Evolutionary conservation across 2,888 invertebrate genomes (phyloP), one percentile per base, ranked within the genome.

Genomic region (Podabrus alpinus): DNA sequence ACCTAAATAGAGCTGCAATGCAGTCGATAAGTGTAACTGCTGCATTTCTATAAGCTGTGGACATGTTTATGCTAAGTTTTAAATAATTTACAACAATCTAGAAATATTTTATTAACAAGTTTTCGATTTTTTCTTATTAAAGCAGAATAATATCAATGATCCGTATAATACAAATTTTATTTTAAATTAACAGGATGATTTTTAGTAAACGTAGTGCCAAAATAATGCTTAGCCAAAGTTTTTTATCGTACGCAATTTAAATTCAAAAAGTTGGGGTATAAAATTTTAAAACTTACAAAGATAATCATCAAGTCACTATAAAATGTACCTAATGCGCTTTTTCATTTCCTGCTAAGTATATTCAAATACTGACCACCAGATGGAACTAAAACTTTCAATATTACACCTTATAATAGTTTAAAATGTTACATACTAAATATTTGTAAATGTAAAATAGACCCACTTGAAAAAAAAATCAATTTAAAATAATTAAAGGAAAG

Each of bases 21-120:
- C 59, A 70, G 60, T 68, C 73, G 29, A 69, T 19, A 59, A 74
- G 61, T 71, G 17, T 19, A 59, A 71, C 67, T 71, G 74, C 29
- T 69, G 74, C 67, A 67, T 68, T 70, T 75, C 75, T 75, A 75
- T 72, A 75, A 75, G 75, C 75, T 64, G 75, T 75, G 75, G 75
- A 75, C 69, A 75, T 71, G 67, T 69, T 45, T 64, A 66, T 29
- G 68, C 71, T 69, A 72, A 71, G 59, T 69, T 72, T 24, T n/a
- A 74, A 72, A 72, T n/a, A 66, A 75, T 69, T 69, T 72, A 69
- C 59, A 71, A 29, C 69, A 69, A 68, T 71, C 71, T 74, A 70
- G 16, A 70, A 64, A 15, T 70, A 64, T 70, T 11, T 69, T 45
- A 21, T 64, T 64, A 64, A 64, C 62, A 64, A 64, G 15, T 64